Base-by-base conservation (phyloP, 2,888 invertebrate species). In the Pheosia gnoma region DNA sequence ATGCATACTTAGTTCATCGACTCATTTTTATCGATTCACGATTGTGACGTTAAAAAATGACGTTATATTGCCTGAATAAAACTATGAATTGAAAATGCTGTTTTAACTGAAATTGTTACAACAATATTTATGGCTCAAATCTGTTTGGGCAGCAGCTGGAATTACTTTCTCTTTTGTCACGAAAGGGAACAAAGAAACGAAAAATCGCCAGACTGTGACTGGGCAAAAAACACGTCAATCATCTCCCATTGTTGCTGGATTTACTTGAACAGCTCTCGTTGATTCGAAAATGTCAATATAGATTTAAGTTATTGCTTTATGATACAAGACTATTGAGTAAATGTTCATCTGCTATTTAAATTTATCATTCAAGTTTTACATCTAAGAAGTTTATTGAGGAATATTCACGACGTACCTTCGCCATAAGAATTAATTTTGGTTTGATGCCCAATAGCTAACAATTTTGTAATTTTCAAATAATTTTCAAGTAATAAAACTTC, bases 151-250 rank as follows among this genome's bases (percentile, higher is more conserved):
- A 60, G 63, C 60, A 60, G 61, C 64, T 70, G 71, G 71, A 73
- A 74, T 75, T 71, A 78, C 87, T 89, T 86, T 87, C 85, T 84
- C 82, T 84, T 83, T 78, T 79, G 68, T 77, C 71, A 70, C 69
- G 71, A 80, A 67, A 73, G 68, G 75, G 66, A 77, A 74, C 72
- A 77, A 84, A 82, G 81, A 78, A 68, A 79, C 72, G 72, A 76
- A 82, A 85, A 82, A 80, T 72, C 76, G 79, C 66, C 73, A 72
- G 68, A 75, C 75, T 71, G 78, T 80, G 79, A 79, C 78, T 69
- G 60, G 61, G 72, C 76, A 81, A 83, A 81, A 82, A 86, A 77
- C 61, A 70, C 74, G 77, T 80, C 84, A 82, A 82, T 84, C 82
- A 83, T 79, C 70, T 65, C 66, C 71, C 68, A 77, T 85, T 83